Conservation (phyloP, 1,140 invertebrate genomes). For the Globodera ellingtonae region DNA sequence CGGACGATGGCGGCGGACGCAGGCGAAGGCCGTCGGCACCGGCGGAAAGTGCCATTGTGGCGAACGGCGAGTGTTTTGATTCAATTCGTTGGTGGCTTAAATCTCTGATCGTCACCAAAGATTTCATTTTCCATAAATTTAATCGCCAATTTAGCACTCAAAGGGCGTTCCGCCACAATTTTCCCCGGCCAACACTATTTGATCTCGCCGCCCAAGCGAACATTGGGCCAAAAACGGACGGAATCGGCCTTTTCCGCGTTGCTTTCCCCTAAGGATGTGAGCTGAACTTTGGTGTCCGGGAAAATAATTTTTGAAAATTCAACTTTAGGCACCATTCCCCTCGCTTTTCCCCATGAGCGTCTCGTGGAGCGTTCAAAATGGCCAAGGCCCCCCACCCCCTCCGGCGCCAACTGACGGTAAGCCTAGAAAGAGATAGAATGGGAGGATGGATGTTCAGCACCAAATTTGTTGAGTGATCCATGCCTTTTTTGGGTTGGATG, state of each 20-base stretch:
- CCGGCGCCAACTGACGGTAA: slow-evolving; percentile 10
- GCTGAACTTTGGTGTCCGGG: not conserved
- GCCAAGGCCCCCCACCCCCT: not conserved
- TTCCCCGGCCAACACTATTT: slow-evolving; percentile 19
- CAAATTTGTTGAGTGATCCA: too few relatives aligned
- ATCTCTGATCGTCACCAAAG: not conserved
- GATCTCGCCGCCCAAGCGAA: slow-evolving; percentile 26
- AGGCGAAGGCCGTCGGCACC: not conserved
- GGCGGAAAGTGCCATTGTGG: slow-evolving; percentile 1
- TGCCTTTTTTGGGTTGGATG: too few relatives aligned
- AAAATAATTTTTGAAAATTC: slow-evolving; percentile 1
- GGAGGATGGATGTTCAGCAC: too few relatives aligned
- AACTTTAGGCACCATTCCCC: not conserved
- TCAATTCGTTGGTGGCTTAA: too few relatives aligned
- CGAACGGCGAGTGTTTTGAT: not conserved
- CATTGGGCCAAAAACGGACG: slow-evolving; percentile 19
- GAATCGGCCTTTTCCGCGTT: slow-evolving; percentile 23
- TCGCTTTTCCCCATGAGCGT: slow-evolving; percentile 21
- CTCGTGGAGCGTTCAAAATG: slow-evolving; percentile 23
- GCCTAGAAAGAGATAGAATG: not conserved
- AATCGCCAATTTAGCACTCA: slow-evolving; percentile 2
- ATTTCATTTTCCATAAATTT: not conserved
- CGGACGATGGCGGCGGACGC: not conserved
- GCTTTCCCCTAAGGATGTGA: slow-evolving; percentile 2
- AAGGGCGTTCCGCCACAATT: not conserved